Percentiles rank a stretch among this genome's conserved stretches.
Conservation (phyloP, 2,888 invertebrate genomes). For the Lagria hirta region DNA sequence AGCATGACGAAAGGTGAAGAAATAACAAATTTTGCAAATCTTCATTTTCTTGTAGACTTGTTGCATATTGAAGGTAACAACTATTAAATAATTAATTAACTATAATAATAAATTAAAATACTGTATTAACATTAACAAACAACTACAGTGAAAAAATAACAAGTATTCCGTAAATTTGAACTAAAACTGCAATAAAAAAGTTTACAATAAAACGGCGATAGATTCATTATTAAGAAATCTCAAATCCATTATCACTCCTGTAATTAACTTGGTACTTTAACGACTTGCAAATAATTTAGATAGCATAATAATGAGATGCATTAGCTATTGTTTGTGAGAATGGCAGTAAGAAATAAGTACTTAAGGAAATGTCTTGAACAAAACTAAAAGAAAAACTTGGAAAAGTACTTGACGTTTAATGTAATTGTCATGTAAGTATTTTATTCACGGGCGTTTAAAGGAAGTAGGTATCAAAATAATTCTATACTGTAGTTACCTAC, state of each 20-base stretch:
- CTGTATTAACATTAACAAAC: too few relatives aligned
- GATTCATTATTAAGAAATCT: constrained; percentile 19
- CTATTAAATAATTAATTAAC: too few relatives aligned
- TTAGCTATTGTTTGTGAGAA: constrained; percentile 38
- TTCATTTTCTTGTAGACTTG: too few relatives aligned
- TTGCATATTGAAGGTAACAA: too few relatives aligned
- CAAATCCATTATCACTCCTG: constrained; percentile 17
- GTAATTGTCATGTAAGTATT: constrained; percentile 46
- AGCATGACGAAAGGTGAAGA: too few relatives aligned
- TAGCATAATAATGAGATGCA: constrained; percentile 40
- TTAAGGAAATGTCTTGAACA: constrained; percentile 40
- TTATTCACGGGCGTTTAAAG: constrained; percentile 32
- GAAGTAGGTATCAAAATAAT: constrained; percentile 28
- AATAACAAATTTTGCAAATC: too few relatives aligned
- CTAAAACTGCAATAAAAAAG: too few relatives aligned
- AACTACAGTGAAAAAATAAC: too few relatives aligned
- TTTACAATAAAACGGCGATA: too few relatives aligned
- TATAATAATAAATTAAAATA: too few relatives aligned
- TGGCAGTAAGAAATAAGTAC: constrained; percentile 35
- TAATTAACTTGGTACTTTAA: constrained; percentile 33
- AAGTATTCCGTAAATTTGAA: too few relatives aligned
- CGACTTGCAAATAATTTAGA: constrained; percentile 29
- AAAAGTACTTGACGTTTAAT: constrained; percentile 47
- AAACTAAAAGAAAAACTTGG: constrained; percentile 42
- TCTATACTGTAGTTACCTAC: too few relatives aligned